These are phyloP conservation scores for Tringa solitaria DNA, from an alignment of 2,113 vertebrate genomes.

Conservation along the genomic window DNA sequence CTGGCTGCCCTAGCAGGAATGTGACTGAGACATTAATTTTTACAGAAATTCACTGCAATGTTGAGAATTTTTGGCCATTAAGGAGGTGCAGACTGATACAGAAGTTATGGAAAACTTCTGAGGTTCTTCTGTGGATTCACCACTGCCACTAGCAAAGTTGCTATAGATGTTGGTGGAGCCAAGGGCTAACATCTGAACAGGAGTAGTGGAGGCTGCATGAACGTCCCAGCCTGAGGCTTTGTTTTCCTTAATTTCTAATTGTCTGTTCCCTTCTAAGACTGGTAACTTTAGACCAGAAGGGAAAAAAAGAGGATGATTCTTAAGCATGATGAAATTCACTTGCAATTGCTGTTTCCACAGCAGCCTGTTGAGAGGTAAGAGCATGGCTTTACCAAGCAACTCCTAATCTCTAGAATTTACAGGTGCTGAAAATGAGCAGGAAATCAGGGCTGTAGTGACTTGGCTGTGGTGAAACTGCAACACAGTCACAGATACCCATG, in stretches of 20 bases:
- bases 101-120: background rate
- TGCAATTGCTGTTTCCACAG: conserved; percentile 20
- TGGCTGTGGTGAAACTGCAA: background rate
- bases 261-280: background rate
- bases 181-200: fast-evolving
- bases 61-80: background rate
- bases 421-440: background rate
- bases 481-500: background rate
- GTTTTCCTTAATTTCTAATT: background rate
- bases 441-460: background rate
- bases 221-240: background rate
- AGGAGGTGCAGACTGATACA: background rate
- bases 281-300: background rate
- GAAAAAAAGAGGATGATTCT: background rate
- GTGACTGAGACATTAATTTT: fast-evolving
- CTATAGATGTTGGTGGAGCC: background rate
- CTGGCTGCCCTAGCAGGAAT: background rate
- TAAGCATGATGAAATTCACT: conserved; percentile 28
- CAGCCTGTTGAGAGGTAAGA: background rate
- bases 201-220: fast-evolving
- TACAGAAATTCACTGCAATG: background rate
- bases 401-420: background rate
- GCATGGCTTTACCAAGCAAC: background rate
- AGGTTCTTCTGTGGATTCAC: background rate
- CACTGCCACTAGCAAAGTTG: background rate